phyloP scores from a whole-genome alignment of 92 coral and sea anemone genomes.

The Plumapathes pennacea region DNA sequence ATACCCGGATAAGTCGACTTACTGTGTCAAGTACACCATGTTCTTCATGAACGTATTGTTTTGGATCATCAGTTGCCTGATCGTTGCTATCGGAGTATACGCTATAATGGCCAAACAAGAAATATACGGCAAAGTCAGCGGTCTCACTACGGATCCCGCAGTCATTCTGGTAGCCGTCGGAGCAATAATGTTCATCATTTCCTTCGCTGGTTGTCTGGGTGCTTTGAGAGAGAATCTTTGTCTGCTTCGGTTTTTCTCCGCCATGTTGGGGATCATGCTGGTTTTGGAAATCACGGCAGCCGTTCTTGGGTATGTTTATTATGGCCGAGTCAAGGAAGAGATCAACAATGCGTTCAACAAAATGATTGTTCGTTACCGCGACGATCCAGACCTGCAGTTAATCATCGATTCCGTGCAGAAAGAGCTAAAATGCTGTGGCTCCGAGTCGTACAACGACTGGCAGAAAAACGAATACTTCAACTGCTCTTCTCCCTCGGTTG shows the following conservation, averaged over 20 bases:
- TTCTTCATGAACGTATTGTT: slow-evolving; percentile 90
- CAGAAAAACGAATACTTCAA: slow-evolving; percentile 78
- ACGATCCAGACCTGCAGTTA: slow-evolving; percentile 83
- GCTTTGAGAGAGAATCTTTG: slow-evolving; percentile 91
- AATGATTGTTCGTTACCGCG: slow-evolving; percentile 75
- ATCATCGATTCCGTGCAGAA: slow-evolving; percentile 77
- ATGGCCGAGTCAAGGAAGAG: slow-evolving; percentile 61
- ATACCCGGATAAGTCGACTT: slow-evolving; percentile 74
- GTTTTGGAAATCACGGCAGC: slow-evolving; percentile 76
- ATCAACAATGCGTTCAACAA: slow-evolving; percentile 68
- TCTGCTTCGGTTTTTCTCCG: slow-evolving; percentile 69
- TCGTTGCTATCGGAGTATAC: slow-evolving; percentile 74
- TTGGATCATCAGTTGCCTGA: slow-evolving; percentile 70
- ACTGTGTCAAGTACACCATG: slow-evolving; percentile 78
- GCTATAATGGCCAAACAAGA: slow-evolving; percentile 85
- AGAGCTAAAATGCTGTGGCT: slow-evolving; percentile 88
- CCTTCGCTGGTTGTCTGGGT: slow-evolving; percentile 92
- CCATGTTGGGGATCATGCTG: slow-evolving; percentile 69
- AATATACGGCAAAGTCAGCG: slow-evolving; percentile 78
- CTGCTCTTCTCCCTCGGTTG: slow-evolving; percentile 78
- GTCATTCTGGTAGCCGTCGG: slow-evolving; percentile 72
- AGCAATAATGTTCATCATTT: slow-evolving; percentile 65
- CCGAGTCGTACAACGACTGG: slow-evolving; percentile 75
- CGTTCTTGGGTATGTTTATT: slow-evolving; percentile 75
- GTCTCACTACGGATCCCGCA: slow-evolving; percentile 89